Evolutionary conservation across 2,797 vertebrate genomes (phyloP).

Genomic region (Xenops minutus): DNA sequence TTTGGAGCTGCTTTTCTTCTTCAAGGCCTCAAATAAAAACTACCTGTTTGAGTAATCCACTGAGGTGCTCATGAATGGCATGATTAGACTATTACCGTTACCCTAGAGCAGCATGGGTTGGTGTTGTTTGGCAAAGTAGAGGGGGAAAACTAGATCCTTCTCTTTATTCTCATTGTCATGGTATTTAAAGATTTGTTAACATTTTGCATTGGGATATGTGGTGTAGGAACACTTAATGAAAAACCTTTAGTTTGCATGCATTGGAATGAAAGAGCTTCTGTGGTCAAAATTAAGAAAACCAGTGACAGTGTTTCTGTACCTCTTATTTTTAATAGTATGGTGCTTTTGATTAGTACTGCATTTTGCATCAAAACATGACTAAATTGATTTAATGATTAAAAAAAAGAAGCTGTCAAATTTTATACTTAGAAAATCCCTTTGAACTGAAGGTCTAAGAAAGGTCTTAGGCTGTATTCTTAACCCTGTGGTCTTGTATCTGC

Average conservation of each 20-base stretch:
- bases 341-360: not conserved
- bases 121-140: not conserved
- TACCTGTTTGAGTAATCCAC: not conserved
- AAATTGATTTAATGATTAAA: not conserved
- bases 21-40: not conserved
- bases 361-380: not conserved
- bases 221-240: not conserved
- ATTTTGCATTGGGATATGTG: not conserved
- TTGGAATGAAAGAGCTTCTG: not conserved
- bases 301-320: not conserved
- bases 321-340: not conserved
- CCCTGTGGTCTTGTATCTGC: not conserved
- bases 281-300: not conserved
- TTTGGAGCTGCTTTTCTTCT: not conserved
- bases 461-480: not conserved
- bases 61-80: not conserved
- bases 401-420: not conserved
- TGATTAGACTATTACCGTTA: not conserved
- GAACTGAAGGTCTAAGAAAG: not conserved
- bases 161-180: not conserved
- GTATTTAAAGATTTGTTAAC: not conserved
- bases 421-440: not conserved
- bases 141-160: not conserved
- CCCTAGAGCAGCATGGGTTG: not conserved
- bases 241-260: not conserved